Base-by-base conservation (phyloP, 2,113 vertebrate species). In the Anarhynchus alexandrinus region DNA sequence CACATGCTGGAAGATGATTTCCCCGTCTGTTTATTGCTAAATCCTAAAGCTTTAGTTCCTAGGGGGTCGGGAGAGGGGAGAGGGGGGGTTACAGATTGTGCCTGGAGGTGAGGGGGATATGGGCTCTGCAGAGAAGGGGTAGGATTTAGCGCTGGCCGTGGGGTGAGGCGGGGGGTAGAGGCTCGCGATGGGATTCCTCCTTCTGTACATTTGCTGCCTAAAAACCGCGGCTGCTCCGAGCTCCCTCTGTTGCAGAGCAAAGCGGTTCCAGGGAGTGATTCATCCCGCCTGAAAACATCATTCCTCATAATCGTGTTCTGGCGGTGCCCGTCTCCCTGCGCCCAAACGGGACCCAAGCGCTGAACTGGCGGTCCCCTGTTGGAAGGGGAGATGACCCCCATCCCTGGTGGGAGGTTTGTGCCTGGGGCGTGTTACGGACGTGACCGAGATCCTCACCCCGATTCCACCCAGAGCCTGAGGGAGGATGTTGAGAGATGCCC, bases 1-100 rank as follows among this genome's bases (percentile, higher is more conserved):
- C 96, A 96, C 96, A 88, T 25, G 62, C 96, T 89, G 96, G 95
- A 97, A 86, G 90, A 85, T 45, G 70, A 71, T 93, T 95, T 70
- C 83, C 96, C 36, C 34, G 66, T 65, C 61, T 71, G 93, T 64
- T 94, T 86, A 30, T 76, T 25, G 82, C 96, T 97, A 84, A 84
- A 94, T 95, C 93, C 94, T 54, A 89, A 78, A 77, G 57, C 86
- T 92, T 69, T 77, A 27, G 36, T 51, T 93, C 94, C 93, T 45
- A 40, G 91, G 89, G 58, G 38, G 43, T 25, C 2, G 2, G 83
- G 72, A 92, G 80, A 70, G 42, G 62, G 70, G 26, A 59, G 25
- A 38, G 11, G 81, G 70, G 34, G 64, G 34, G 58, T 84, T 54
- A 9, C 1, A 18, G 88, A 9, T 64, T 29, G 85, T 86, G 82